A percentile compares a stretch with the other conserved stretches of the same genome.
These are phyloP conservation scores for Diorhabda elongata DNA, from an alignment of 1,140 invertebrate species.

Conservation along the genomic window DNA sequence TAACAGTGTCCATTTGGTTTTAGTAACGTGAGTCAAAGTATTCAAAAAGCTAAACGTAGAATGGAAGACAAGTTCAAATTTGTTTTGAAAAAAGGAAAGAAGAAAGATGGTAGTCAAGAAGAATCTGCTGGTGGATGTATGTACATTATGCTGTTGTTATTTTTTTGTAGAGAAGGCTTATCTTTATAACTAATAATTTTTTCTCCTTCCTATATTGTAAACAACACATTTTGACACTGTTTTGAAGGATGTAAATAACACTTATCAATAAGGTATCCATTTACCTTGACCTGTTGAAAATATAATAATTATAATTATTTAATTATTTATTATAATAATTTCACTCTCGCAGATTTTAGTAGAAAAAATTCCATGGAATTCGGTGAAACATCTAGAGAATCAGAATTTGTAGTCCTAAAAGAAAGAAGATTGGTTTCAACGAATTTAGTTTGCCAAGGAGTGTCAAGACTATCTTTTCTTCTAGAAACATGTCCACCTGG, in stretches of 20 bases:
- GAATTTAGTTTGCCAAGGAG: constrained; percentile 71
- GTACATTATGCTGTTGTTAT: constrained; percentile 25
- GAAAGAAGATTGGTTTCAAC: constrained; percentile 75
- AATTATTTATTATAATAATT: too few relatives aligned
- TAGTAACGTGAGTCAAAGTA: constrained; percentile 57
- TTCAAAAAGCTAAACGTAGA: constrained; percentile 74
- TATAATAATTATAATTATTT: too few relatives aligned
- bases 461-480: constrained; percentile 81
- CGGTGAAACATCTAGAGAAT: constrained; percentile 72
- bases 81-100: constrained; percentile 70
- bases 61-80: constrained; percentile 79
- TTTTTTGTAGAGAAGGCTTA: too few relatives aligned
- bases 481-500: constrained; percentile 94
- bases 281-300: too few relatives aligned
- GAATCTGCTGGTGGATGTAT: constrained; percentile 73
- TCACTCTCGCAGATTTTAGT: constrained; percentile 62
- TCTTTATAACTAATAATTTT: too few relatives aligned
- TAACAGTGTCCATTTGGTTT: constrained; percentile 13
- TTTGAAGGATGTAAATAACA: too few relatives aligned
- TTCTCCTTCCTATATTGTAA: too few relatives aligned
- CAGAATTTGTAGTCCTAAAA: constrained; percentile 82
- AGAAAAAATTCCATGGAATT: constrained; percentile 76
- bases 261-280: too few relatives aligned
- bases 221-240: too few relatives aligned
- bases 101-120: constrained; percentile 82